Evolutionary conservation across 2,113 vertebrate genomes (phyloP), one percentile per base, ranked within the genome.

Genomic region (Cettia cetti): DNA sequence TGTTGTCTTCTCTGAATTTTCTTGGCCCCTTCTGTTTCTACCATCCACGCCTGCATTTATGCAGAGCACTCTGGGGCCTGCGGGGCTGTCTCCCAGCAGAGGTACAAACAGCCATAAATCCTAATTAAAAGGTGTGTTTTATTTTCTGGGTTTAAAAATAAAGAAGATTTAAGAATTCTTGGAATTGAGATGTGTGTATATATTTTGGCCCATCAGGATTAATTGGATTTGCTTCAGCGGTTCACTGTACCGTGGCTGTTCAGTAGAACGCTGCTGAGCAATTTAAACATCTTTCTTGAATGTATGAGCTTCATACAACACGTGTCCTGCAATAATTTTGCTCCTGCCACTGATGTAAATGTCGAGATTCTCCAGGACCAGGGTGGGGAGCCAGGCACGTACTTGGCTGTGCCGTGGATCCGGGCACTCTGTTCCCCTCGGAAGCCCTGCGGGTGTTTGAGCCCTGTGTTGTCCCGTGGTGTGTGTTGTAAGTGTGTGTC

Each of bases 51-150:
- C 71, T 86, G 64, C 92, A 50, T 89, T 94, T 93, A 94, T 96
- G 92, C 89, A 96, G 91, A 96, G 50, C 74, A 49, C 83, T 92
- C 56, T 1, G 27, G 75, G 92, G 93, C 96, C 94, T 69, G 88
- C 2, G 56, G 70, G 75, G 81, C 82, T 91, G 15, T 92, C 78
- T 95, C 96, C 94, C 96, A 89, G 89, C 65, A 95, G 95, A 97
- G 93, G 74, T 91, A 74, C 89, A 87, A 95, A 91, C 94, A 95
- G 71, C 95, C 85, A 94, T 97, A 95, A 97, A 95, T 96, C 95
- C 95, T 96, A 96, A 97, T 97, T 97, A 97, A 97, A 97, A 95
- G 95, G 95, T 94, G 60, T 76, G 90, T 83, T 97, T 96, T 94
- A 95, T 95, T 96, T 97, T 91, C 95, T 76, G 81, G 72, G 91